These are phyloP conservation scores for Onychostoma macrolepis DNA, from an alignment of 2,113 vertebrate species.

Conservation along the genomic window DNA sequence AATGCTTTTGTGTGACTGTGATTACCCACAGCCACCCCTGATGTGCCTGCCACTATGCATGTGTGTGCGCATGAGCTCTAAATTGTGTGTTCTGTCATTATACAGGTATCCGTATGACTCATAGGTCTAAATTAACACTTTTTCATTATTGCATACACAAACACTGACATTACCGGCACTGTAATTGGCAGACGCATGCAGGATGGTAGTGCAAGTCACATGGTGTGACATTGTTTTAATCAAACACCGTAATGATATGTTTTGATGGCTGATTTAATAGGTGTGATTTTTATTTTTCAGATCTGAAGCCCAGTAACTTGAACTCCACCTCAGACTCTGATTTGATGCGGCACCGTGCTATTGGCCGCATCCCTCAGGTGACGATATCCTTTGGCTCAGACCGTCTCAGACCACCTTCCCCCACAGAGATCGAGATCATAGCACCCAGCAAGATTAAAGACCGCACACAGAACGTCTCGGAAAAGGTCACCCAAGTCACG, in stretches of 20 bases:
- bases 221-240: not conserved
- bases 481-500: constrained; percentile 98
- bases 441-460: constrained; percentile 95
- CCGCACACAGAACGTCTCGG: constrained; percentile 94
- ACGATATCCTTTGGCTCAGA: constrained; percentile 93
- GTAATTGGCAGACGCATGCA: not conserved
- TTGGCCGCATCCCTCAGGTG: constrained; percentile 93
- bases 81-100: constrained; percentile 10
- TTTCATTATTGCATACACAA: not conserved
- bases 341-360: constrained; percentile 86
- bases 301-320: constrained; percentile 81
- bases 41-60: not conserved
- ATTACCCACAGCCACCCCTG: constrained; percentile 33
- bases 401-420: constrained; percentile 87
- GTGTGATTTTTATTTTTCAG: constrained; percentile 65
- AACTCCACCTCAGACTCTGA: constrained; percentile 90
- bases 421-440: constrained; percentile 94
- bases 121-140: not conserved
- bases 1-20: constrained; percentile 53
- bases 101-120: constrained; percentile 13
- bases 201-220: not conserved
- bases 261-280: not conserved
- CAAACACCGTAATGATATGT: not conserved
- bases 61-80: constrained; percentile 13
- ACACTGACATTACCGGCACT: not conserved